A percentile compares a stretch with the other conserved stretches of the same genome.
phyloP scores from a whole-genome alignment of 2,113 vertebrate genomes.

The Campylomormyrus tamandua region DNA sequence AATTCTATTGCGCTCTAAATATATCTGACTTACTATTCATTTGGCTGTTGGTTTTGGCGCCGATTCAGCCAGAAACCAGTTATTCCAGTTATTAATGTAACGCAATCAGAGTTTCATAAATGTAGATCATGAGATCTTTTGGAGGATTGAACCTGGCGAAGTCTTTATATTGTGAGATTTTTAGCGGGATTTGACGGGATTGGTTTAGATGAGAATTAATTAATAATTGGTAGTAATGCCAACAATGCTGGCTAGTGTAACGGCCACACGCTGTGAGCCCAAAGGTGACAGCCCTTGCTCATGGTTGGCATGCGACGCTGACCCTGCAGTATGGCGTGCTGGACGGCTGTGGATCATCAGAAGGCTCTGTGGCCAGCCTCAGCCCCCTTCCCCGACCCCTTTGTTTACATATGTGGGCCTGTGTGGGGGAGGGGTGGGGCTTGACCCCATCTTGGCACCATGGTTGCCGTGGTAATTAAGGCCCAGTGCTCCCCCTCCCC shows the following conservation, averaged over 20 bases:
- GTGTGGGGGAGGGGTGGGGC: neutral
- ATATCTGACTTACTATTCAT: neutral
- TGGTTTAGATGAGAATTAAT: neutral
- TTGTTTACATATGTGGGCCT: neutral
- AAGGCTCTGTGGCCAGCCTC: neutral
- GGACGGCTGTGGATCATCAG: neutral
- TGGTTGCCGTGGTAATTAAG: conserved; percentile 49
- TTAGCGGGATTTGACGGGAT: neutral
- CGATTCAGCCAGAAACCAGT: neutral
- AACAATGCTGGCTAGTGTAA: neutral
- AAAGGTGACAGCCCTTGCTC: neutral
- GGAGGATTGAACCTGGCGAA: neutral
- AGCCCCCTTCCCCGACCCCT: neutral
- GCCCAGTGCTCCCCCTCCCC: conserved; percentile 34
- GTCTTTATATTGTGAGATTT: neutral
- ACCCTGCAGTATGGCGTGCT: neutral
- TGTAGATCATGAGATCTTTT: neutral
- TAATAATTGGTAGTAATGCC: neutral
- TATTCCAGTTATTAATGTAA: neutral
- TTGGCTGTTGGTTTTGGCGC: neutral
- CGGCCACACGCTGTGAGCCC: too few species aligned
- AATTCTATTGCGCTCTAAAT: neutral
- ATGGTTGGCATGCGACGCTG: neutral
- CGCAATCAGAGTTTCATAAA: neutral
- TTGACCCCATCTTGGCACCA: conserved; percentile 34